Base-by-base conservation (phyloP, 2,113 vertebrate species). In the Geothlypis trichas region DNA sequence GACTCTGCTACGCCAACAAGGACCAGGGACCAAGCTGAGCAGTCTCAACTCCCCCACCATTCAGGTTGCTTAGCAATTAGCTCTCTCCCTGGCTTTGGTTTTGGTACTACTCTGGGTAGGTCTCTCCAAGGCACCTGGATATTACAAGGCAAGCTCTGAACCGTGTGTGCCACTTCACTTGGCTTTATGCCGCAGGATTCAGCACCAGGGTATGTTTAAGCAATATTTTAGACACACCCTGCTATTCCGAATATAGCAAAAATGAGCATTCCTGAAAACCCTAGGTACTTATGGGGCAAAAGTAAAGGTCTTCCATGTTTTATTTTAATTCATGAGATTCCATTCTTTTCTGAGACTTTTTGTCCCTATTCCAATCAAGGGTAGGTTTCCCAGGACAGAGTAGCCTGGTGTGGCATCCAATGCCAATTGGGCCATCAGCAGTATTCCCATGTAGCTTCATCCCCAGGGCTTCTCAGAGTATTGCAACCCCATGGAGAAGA, bases 401-500 rank as follows among this genome's bases (percentile, higher is more conserved):
- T 13, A 79, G 75, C 54, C 61, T 63, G 65, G 7, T 21, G 17
- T 57, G 51, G n/a, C n/a, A 69, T 77, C 20, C 19, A 23, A 6
- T 23, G 62, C 35, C 49, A 69, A 2, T 2, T 57, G 42, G 65
- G 87, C 65, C 44, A 52, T 31, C 24, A 57, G 52, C 0, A 0
- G 2, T 71, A 39, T 52, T 92, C 51, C 55, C 42, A 57, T 21
- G 69, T 27, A 35, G 31, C 84, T 79, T 68, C 54, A 75, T 3
- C 44, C 68, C 5, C n/a, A 23, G 52, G 80, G 65, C 55, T 81
- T 69, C 61, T 75, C 49, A 61, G 89, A 72, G 44, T 3, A 58
- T 35, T 74, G 68, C 76, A 90, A 31, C 13, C 6, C 16, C 57
- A 15, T 5, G 42, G 75, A 77, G 86, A 66, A 66, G 35, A 26